Percentiles rank a stretch among this genome's conserved stretches.
phyloP scores from a whole-genome alignment of 2,797 vertebrate species.

The Apogon hyalosoma region DNA sequence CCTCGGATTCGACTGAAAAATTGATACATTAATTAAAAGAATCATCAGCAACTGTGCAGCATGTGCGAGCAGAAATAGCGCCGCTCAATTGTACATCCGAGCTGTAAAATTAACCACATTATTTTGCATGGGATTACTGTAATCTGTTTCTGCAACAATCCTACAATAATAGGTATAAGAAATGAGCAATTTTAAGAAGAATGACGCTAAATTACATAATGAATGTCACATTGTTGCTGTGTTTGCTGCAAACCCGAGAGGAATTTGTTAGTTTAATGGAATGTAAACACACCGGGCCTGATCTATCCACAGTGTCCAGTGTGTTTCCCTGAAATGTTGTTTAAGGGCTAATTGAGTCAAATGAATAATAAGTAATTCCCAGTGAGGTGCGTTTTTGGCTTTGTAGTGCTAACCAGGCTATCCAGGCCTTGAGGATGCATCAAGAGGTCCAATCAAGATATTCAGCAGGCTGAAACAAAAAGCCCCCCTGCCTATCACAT shows the following conservation, averaged over 20 bases:
- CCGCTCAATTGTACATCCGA: not conserved
- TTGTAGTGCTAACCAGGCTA: constrained; percentile 67
- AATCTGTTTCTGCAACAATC: not conserved
- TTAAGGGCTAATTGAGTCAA: constrained; percentile 48
- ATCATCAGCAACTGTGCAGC: no score
- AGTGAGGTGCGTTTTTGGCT: constrained; percentile 46
- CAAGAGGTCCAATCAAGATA: constrained; percentile 58
- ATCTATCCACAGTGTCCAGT: constrained; percentile 15
- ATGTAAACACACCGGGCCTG: constrained; percentile 25
- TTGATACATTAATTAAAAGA: not conserved
- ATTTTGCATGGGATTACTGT: not conserved
- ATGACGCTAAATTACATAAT: constrained; percentile 13
- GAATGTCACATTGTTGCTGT: constrained; percentile 6
- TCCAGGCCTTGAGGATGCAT: constrained; percentile 67
- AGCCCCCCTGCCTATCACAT: constrained; percentile 19
- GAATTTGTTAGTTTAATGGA: constrained; percentile 18
- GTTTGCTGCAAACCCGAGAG: constrained; percentile 28
- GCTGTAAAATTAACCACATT: not conserved
- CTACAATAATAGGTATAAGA: not conserved
- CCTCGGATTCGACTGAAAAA: not conserved
- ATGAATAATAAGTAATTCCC: constrained; percentile 61
- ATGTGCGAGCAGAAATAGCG: not conserved
- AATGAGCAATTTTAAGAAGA: not conserved
- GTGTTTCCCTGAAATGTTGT: constrained; percentile 37
- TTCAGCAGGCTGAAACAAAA: constrained; percentile 52